phyloP scores from a whole-genome alignment of 2,113 vertebrate species.

The Rhea pennata region DNA sequence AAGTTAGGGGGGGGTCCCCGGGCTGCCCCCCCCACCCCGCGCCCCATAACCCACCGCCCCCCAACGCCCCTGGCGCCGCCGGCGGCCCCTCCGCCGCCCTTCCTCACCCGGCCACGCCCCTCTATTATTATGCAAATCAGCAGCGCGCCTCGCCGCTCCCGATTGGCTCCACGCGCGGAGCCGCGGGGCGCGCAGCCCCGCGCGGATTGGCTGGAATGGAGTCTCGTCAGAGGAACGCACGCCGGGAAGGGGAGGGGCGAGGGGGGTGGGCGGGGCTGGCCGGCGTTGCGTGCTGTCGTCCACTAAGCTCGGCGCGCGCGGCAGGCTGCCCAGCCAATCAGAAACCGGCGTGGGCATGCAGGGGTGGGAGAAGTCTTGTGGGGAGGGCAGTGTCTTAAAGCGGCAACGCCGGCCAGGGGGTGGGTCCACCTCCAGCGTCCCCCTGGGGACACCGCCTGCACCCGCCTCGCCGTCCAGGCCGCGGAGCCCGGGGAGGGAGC shows the following conservation, averaged over 20 bases:
- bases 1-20: too few species aligned
- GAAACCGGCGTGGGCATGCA: background rate
- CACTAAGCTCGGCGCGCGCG: background rate
- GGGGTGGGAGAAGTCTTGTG: background rate
- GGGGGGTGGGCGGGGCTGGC: background rate
- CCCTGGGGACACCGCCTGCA: accelerated
- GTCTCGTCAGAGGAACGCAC: accelerated
- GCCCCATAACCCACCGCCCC: background rate
- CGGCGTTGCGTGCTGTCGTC: background rate
- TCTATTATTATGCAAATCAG: background rate
- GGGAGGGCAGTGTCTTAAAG: background rate
- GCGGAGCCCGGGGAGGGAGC: too few species aligned
- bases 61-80: background rate
- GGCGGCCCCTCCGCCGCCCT: background rate
- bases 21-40: too few species aligned
- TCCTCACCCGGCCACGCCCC: background rate
- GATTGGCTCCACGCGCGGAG: background rate
- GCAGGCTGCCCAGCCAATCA: background rate
- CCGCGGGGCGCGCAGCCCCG: accelerated
- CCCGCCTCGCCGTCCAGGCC: too few species aligned
- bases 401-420: accelerated
- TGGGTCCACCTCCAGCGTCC: accelerated
- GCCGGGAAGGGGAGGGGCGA: background rate
- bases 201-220: background rate
- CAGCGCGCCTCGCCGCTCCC: background rate